Percentiles rank a stretch among this genome's conserved stretches.
These are phyloP conservation scores for Andrena minutula DNA, from an alignment of 2,888 invertebrate genomes.

Conservation along the genomic window DNA sequence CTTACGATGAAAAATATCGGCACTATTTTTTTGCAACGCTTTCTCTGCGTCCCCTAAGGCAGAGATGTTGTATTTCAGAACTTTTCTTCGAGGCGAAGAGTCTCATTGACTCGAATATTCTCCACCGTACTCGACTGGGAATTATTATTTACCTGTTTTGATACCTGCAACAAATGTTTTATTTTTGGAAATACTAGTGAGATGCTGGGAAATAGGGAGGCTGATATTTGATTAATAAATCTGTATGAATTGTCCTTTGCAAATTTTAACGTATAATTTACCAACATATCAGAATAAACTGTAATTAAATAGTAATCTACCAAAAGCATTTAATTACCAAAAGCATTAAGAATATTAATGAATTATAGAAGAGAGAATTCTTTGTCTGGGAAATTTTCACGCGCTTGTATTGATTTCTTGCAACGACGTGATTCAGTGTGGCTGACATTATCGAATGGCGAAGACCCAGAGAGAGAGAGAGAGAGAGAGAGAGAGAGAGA, in stretches of 20 bases:
- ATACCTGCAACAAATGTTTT: not conserved
- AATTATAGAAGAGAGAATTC: not conserved
- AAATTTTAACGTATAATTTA: too few relatives aligned
- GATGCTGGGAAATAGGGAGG: not conserved
- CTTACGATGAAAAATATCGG: conserved; percentile 32
- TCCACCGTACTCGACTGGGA: not conserved
- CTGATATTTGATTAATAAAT: not conserved
- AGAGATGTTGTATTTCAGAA: not conserved
- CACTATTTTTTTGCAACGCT: not conserved
- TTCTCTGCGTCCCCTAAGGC: not conserved
- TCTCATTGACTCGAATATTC: conserved; percentile 1
- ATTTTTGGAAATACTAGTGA: not conserved
- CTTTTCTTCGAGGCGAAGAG: not conserved
- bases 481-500: not conserved
- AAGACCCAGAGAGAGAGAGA: not conserved
- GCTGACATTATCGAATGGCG: not conserved
- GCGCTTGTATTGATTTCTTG: not conserved
- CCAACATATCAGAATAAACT: too few relatives aligned
- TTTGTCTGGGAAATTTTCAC: not conserved
- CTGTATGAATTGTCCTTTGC: not conserved
- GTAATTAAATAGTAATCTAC: too few relatives aligned
- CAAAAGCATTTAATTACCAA: too few relatives aligned
- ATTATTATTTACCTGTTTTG: not conserved
- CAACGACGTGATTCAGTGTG: not conserved
- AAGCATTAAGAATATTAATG: not conserved